A percentile compares a stretch with the other conserved stretches of the same genome.
These are phyloP conservation scores for Brotogeris chrysoptera DNA, from an alignment of 2,797 vertebrate genomes.

Conservation along the genomic window DNA sequence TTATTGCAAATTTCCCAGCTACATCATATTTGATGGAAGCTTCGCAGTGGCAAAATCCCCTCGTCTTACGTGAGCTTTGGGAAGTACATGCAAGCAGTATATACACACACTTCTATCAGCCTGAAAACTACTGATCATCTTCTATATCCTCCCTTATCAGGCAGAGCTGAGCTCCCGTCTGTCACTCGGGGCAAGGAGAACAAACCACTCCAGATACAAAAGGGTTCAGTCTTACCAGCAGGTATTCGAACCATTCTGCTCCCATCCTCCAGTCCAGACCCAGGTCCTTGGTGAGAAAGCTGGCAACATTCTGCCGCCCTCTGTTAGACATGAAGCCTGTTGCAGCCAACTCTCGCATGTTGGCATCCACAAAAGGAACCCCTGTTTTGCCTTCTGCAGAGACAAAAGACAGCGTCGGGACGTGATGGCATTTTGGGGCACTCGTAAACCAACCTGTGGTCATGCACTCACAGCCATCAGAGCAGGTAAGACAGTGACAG, in stretches of 20 bases:
- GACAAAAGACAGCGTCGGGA: not conserved
- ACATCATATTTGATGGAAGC: not conserved
- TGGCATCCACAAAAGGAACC: slow-evolving; percentile 87
- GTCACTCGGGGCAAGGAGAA: not conserved
- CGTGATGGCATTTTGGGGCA: not conserved
- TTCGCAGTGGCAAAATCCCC: not conserved
- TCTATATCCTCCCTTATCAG: not conserved
- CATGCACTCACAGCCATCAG: not conserved
- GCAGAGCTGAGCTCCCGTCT: not conserved
- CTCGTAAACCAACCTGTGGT: not conserved
- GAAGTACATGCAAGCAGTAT: not conserved
- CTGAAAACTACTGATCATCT: not conserved
- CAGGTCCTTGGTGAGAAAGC: slow-evolving; percentile 87
- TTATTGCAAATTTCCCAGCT: not conserved
- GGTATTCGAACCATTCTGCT: slow-evolving; percentile 85
- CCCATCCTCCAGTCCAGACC: slow-evolving; percentile 88
- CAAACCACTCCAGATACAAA: not conserved
- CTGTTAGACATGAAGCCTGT: slow-evolving; percentile 89
- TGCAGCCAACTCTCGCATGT: slow-evolving; percentile 83
- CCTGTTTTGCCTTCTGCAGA: slow-evolving; percentile 81
- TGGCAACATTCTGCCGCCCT: slow-evolving; percentile 85
- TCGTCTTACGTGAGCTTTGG: not conserved
- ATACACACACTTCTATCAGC: not conserved
- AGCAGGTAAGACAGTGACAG: not conserved
- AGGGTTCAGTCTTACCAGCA: slow-evolving; percentile 73